Conservation (phyloP, 2,113 vertebrate genomes). For the Petrocephalus microphthalmus region DNA sequence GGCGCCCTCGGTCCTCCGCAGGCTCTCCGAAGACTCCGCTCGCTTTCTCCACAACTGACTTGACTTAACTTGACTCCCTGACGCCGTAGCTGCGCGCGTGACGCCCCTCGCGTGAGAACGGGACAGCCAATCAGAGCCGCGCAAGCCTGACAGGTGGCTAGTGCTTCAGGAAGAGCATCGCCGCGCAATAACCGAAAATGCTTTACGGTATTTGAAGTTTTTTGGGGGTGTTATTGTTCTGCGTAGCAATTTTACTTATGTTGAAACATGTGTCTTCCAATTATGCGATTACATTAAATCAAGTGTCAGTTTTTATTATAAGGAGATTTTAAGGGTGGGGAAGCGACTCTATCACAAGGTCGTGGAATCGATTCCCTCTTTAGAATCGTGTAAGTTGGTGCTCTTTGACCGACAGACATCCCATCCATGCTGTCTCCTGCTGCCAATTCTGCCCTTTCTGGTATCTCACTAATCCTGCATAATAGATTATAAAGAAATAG, state of each 20-base stretch:
- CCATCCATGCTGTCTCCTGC: neutral
- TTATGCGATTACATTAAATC: neutral
- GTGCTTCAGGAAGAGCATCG: constrained; percentile 19
- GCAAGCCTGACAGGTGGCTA: neutral
- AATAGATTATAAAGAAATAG: neutral
- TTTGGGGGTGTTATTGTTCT: constrained; percentile 1
- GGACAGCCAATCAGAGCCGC: constrained; percentile 46
- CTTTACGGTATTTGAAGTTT: constrained; percentile 54
- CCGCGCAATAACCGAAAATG: constrained; percentile 16
- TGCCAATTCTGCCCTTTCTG: neutral
- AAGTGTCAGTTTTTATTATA: neutral
- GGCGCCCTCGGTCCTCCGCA: neutral
- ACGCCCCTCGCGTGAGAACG: constrained; percentile 57
- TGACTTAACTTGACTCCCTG: constrained; percentile 36
- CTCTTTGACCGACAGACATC: neutral
- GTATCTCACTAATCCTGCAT: neutral
- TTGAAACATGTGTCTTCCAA: neutral
- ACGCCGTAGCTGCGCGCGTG: constrained; percentile 34
- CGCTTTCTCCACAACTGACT: constrained; percentile 28
- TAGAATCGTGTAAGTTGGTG: neutral
- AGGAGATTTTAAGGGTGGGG: neutral
- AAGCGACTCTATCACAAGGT: neutral
- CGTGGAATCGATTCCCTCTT: neutral
- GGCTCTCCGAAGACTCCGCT: neutral
- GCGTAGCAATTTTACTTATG: neutral